phyloP scores from a whole-genome alignment of 1,140 invertebrate genomes.

The Drosophila grimshawi region DNA sequence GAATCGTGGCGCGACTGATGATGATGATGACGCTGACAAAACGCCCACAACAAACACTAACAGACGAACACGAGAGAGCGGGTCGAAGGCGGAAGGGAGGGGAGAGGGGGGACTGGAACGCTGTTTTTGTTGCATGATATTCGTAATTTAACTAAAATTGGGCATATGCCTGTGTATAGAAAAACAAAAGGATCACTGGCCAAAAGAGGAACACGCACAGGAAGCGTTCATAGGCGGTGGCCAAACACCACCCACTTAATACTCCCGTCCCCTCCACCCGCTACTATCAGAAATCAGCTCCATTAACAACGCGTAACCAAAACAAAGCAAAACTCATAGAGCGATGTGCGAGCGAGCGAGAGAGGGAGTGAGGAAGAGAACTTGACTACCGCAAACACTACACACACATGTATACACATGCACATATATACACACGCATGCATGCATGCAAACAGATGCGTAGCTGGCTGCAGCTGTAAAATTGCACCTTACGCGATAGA shows the following conservation, averaged over 20 bases:
- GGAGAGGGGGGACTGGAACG: slow-evolving; percentile 17
- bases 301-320: slow-evolving; percentile 60
- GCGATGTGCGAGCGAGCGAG: slow-evolving; percentile 4
- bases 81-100: slow-evolving; percentile 5
- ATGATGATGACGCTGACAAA: slow-evolving; percentile 63
- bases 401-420: not conserved
- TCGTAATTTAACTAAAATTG: slow-evolving; percentile 33
- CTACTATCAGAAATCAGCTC: slow-evolving; percentile 37
- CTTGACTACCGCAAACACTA: slow-evolving; percentile 29
- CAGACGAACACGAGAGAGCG: slow-evolving; percentile 20
- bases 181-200: slow-evolving; percentile 69
- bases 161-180: slow-evolving; percentile 34
- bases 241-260: not conserved
- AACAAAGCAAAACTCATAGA: slow-evolving; percentile 62
- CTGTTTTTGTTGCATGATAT: slow-evolving; percentile 11
- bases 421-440: slow-evolving; percentile 22
- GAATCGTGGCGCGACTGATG: slow-evolving; percentile 52
- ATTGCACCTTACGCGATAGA: slow-evolving; percentile 36
- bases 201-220: slow-evolving; percentile 66
- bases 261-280: slow-evolving; percentile 4
- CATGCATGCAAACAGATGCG: slow-evolving; percentile 33
- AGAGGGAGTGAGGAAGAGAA: slow-evolving; percentile 13
- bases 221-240: slow-evolving; percentile 50
- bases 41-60: slow-evolving; percentile 63
- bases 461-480: slow-evolving; percentile 42